phyloP scores from a whole-genome alignment of 2,888 invertebrate species.

The Caenorhabditis japonica region DNA sequence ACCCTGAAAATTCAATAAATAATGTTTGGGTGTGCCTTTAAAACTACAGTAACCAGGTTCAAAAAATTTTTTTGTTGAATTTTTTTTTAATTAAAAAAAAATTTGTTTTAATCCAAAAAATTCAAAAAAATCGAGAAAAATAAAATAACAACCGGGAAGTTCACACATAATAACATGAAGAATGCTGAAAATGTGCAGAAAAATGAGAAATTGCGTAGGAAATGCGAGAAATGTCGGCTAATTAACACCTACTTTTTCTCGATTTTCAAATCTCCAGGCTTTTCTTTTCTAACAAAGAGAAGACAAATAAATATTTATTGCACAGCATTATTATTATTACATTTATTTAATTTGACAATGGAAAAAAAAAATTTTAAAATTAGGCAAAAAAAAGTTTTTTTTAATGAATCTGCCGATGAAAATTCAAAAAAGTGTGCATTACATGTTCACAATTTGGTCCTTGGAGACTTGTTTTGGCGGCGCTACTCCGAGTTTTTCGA shows the following conservation, averaged over 20 bases:
- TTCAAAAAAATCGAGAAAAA: background rate
- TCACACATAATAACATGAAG: too few species aligned
- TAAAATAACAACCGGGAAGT: too few species aligned
- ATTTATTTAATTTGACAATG: background rate
- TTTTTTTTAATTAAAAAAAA: background rate
- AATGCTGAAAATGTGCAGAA: too few species aligned
- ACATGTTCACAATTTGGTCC: slow-evolving; percentile 67
- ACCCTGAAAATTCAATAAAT: slow-evolving; percentile 24
- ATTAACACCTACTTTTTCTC: slow-evolving; percentile 1
- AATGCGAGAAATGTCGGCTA: background rate
- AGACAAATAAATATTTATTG: too few species aligned
- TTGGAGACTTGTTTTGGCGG: slow-evolving; percentile 71
- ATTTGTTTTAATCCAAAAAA: background rate
- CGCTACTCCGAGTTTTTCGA: slow-evolving; percentile 62
- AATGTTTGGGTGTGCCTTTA: background rate
- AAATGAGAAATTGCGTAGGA: too few species aligned
- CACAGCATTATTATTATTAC: too few species aligned
- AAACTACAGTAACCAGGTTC: background rate
- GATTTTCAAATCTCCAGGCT: too few species aligned
- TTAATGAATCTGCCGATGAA: slow-evolving; percentile 2
- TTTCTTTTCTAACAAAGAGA: too few species aligned
- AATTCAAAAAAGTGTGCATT: slow-evolving; percentile 6
- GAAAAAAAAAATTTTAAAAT: too few species aligned
- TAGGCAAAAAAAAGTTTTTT: too few species aligned
- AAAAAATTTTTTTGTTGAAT: background rate